Base-by-base conservation (phyloP, 1,140 invertebrate genomes). In the Archegozetes longisetosus region DNA sequence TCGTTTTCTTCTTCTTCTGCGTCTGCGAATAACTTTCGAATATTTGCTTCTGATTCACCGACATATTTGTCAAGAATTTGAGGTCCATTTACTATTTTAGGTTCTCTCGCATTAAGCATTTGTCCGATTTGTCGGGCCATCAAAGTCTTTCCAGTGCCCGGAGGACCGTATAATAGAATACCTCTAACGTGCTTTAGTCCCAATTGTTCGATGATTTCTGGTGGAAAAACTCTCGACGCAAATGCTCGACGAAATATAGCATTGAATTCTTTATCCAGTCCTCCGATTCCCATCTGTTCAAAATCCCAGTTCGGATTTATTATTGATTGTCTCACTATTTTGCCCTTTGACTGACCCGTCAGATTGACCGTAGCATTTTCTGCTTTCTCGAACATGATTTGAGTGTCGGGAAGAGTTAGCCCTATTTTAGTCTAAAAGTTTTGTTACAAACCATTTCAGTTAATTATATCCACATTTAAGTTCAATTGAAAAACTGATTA, bases 261-360 rank as follows among this genome's bases (percentile, higher is more conserved):
- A 71, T 88, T 94, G 74, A 99, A 98, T 74, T 99, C 92, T 52
- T 88, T 88, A 70, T 96, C 93, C 64, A 99, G 74, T 70, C 95
- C 95, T 68, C 95, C 95, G 68, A 98, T 97, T 53, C 95, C 95
- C 90, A 99, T 96, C 71, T 94, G 93, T 62, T 90, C 85, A 71
- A 98, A 98, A 74, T 98, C 90, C 92, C 92, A 99, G 69, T 96
- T 91, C 23, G 94, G 93, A 75, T 96, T 97, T 61, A 99, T 97
- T 60, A 97, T 91, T 0, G 88, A 87, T 69, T 88, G 85, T 6
- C 86, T 78, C 2, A 83, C 75, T 28, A 68, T 68, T 70, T 73
- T 83, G 74, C 86, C 86, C 73, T 86, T 88, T 52, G 85, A 81
- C 73, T 87, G 86, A 26, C 88, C 88, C 59, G 79, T 79, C 9